These are phyloP conservation scores for Ceuthmochares aereus DNA, from an alignment of 2,113 vertebrate genomes.

Conservation along the genomic window DNA sequence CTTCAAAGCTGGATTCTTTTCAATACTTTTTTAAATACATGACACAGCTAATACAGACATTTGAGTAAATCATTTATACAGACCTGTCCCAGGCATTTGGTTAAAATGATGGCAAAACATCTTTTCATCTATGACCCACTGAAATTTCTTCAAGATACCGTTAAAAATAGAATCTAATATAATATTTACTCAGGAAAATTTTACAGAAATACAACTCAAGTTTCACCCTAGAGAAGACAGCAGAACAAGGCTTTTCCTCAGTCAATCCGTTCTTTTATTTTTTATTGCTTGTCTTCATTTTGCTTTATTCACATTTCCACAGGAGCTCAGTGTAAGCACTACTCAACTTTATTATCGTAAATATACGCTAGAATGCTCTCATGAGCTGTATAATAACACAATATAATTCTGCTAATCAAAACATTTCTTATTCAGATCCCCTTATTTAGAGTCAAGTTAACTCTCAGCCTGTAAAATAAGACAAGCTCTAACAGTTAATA, in stretches of 20 bases:
- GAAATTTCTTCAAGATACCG: background rate
- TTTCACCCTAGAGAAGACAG: background rate
- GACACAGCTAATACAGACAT: background rate
- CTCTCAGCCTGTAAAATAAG: background rate
- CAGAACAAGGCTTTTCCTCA: background rate
- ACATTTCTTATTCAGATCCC: background rate
- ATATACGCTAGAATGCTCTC: background rate
- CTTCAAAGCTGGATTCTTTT: conserved; percentile 55
- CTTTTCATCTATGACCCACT: background rate
- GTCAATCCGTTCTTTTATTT: background rate
- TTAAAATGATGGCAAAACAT: background rate
- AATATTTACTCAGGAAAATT: background rate
- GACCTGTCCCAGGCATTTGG: background rate
- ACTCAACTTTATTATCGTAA: background rate
- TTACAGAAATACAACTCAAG: background rate
- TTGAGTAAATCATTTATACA: background rate
- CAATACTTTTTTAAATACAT: background rate
- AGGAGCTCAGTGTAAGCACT: background rate
- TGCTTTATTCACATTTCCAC: background rate
- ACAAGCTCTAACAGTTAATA: background rate
- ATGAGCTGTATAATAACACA: background rate
- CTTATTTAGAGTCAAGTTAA: background rate
- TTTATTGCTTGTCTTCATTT: background rate
- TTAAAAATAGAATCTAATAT: background rate
- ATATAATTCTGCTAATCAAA: background rate